Base-by-base conservation (phyloP, 2,888 invertebrate genomes). In the Drosophila macrospina region DNA sequence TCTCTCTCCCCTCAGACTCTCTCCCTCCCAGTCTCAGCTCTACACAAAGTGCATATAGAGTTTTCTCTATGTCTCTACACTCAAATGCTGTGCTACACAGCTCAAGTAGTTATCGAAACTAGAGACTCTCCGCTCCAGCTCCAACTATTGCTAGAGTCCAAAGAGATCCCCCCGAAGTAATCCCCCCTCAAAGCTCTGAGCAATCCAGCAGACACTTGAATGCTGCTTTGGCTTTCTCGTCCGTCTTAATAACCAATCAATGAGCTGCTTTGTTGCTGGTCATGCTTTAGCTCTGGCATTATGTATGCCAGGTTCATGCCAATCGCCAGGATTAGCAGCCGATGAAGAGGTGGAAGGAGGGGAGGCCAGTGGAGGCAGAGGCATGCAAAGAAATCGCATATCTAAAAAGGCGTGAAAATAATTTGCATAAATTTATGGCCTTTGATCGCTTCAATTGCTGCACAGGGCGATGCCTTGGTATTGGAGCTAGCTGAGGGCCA, bases 401-500 rank as follows among this genome's bases (percentile, higher is more conserved):
- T 91, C 90, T 91, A 91, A 92, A 92, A 92, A 92, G 92, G 92
- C 92, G 92, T 92, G 92, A 92, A 92, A 92, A 91, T 92, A 91
- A 92, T 92, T 92, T 92, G 91, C 92, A 92, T 92, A 92, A 92
- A 91, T 91, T 82, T 91, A 88, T 91, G 92, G 90, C 90, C 91
- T 91, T 91, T 91, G 92, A 91, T 90, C 89, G 91, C 86, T 80
- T 89, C 89, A 91, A 88, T 86, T 87, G 88, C 85, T 86, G 77
- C 69, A 48, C 41, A 51, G 65, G 37, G 37, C 64, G 36, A 16
- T 34, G 59, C 15, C 50, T 50, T 20, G 11, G 60, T 30, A 36
- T 61, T 52, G 54, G 37, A 52, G 51, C 54, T 41, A 20, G 7
- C 10, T 4, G 30, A 10, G 36, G 37, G 10, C 8, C 4, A 2